Conservation (phyloP, 2,113 vertebrate species). For the Platysteira castanea region DNA sequence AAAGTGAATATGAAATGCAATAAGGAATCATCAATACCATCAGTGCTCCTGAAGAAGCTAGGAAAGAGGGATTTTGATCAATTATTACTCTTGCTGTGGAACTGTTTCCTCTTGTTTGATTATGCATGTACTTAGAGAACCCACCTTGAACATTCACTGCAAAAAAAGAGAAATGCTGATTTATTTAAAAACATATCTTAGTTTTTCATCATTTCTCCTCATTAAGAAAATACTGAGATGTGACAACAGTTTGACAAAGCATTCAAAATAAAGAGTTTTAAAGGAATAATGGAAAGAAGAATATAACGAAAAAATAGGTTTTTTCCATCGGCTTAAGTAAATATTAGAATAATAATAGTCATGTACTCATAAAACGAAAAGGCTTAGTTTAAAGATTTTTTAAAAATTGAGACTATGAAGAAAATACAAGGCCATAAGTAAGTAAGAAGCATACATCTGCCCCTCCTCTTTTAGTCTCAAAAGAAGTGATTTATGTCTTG, state of each 20-base stretch:
- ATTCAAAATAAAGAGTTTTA: background rate
- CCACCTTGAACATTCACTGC: background rate
- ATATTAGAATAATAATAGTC: background rate
- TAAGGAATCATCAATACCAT: background rate
- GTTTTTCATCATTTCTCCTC: background rate
- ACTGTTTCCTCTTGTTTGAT: background rate
- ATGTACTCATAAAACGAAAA: background rate
- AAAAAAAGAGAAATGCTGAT: background rate
- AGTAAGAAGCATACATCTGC: background rate
- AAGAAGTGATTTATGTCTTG: background rate
- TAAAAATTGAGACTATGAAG: background rate
- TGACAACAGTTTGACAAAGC: background rate
- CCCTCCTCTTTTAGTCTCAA: background rate
- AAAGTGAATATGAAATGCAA: background rate
- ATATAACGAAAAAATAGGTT: background rate
- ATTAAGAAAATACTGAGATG: background rate
- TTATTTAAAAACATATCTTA: background rate
- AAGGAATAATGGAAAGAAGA: background rate
- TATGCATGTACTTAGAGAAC: background rate
- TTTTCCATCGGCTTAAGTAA: background rate
- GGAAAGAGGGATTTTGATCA: background rate
- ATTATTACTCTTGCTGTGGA: background rate
- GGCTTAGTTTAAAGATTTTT: background rate
- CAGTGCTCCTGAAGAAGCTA: background rate
- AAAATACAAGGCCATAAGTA: background rate